phyloP scores from a whole-genome alignment of 2,113 vertebrate genomes.

The Piaya cayana region DNA sequence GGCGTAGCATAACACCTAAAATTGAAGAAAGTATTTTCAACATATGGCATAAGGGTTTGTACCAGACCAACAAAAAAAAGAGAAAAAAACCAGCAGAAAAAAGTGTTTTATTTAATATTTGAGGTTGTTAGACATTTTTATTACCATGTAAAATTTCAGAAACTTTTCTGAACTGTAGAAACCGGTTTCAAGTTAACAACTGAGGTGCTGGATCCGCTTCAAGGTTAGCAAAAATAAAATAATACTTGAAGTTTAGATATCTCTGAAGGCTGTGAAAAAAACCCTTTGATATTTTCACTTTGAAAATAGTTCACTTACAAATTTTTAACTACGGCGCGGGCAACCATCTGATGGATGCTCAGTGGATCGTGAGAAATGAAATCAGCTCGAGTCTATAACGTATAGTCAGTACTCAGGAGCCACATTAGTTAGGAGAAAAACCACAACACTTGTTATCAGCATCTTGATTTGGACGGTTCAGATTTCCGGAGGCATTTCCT shows the following conservation, averaged over 20 bases:
- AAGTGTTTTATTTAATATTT: conserved; percentile 61
- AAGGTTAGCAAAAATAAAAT: conserved; percentile 61
- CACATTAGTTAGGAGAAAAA: neutral
- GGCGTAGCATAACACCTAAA: neutral
- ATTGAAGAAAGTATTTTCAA: conserved; percentile 25
- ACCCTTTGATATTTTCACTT: conserved; percentile 62
- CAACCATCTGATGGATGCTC: conserved; percentile 30
- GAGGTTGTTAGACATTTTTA: conserved; percentile 64
- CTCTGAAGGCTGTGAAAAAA: conserved; percentile 53
- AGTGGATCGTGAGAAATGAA: neutral
- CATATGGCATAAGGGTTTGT: conserved; percentile 35
- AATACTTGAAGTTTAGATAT: conserved; percentile 65
- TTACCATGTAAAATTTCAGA: conserved; percentile 59
- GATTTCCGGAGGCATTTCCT: neutral
- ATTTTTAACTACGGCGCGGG: conserved; percentile 39
- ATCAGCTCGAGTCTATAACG: neutral
- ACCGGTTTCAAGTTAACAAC: conserved; percentile 64
- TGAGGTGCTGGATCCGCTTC: conserved; percentile 65
- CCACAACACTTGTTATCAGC: neutral
- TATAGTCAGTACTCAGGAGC: neutral
- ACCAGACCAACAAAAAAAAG: neutral
- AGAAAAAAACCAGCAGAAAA: neutral
- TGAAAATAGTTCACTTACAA: conserved; percentile 63
- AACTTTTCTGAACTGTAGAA: conserved; percentile 65
- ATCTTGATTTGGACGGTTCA: neutral